Evolutionary conservation across 2,888 invertebrate genomes (phyloP).

Genomic region (Hydropsyche betteni): DNA sequence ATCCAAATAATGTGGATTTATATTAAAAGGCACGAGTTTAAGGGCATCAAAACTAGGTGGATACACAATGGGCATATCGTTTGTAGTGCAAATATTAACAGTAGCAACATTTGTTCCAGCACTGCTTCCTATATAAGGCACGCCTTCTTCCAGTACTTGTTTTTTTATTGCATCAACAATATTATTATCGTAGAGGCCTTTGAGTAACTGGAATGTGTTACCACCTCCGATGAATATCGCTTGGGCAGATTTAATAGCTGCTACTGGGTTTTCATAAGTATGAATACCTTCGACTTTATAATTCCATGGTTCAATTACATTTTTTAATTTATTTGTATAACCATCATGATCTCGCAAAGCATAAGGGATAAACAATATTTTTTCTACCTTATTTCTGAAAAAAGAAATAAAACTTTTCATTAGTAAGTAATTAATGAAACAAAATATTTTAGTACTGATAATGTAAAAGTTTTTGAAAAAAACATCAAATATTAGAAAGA

Average conservation of each 20-base stretch:
- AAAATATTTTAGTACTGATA: not conserved
- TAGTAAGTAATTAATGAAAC: not conserved
- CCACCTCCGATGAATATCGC: conserved; percentile 84
- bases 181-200: conserved; percentile 73
- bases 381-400: conserved; percentile 71
- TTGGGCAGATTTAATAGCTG: conserved; percentile 70
- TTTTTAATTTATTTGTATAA: conserved; percentile 70
- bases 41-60: conserved; percentile 79
- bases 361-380: conserved; percentile 79
- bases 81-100: conserved; percentile 80
- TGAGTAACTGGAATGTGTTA: conserved; percentile 80
- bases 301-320: conserved; percentile 72
- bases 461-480: not conserved
- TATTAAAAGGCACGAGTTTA: conserved; percentile 80
- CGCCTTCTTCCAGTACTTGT: conserved; percentile 69
- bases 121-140: conserved; percentile 81
- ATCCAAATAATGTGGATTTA: conserved; percentile 86
- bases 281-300: conserved; percentile 74
- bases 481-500: conserved; percentile 11
- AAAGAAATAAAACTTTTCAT: conserved; percentile 45
- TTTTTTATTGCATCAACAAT: conserved; percentile 71
- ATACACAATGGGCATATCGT: conserved; percentile 88
- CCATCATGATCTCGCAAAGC: conserved; percentile 73
- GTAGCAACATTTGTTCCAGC: conserved; percentile 88
- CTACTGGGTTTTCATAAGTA: conserved; percentile 64